Percentiles rank a stretch among this genome's conserved stretches.
Conservation (phyloP, 2,888 invertebrate species). For the Minunthozetes semirufus region DNA sequence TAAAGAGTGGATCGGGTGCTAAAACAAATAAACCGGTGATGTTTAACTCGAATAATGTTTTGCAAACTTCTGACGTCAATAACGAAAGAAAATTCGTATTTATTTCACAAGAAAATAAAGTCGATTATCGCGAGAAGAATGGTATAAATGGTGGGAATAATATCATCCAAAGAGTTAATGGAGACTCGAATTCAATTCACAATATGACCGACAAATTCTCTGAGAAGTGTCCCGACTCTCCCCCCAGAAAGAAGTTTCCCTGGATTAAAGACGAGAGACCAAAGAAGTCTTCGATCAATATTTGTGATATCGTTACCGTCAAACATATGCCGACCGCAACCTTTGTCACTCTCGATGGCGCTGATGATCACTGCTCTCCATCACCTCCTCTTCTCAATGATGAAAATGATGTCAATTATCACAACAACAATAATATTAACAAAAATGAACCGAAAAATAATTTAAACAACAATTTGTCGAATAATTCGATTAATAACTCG, state of each 20-base stretch:
- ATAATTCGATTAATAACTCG: background rate
- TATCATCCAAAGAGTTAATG: background rate
- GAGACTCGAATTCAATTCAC: background rate
- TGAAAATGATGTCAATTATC: too few relatives aligned
- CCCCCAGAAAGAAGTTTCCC: constrained; percentile 36
- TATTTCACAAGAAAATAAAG: constrained; percentile 72
- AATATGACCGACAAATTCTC: constrained; percentile 11
- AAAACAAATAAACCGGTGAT: constrained; percentile 56
- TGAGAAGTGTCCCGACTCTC: constrained; percentile 24
- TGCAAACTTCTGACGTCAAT: constrained; percentile 51
- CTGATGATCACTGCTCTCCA: background rate
- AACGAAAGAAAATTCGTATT: constrained; percentile 79
- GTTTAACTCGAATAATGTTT: constrained; percentile 53
- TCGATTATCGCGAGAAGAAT: constrained; percentile 73
- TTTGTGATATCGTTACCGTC: constrained; percentile 42
- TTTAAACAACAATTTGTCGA: constrained; percentile 3
- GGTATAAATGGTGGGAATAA: constrained; percentile 44
- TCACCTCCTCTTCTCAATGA: background rate
- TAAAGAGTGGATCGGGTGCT: constrained; percentile 54
- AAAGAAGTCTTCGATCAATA: constrained; percentile 53
- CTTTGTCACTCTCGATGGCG: constrained; percentile 41
- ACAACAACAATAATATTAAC: too few relatives aligned
- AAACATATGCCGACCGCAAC: constrained; percentile 43
- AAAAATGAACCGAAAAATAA: background rate
- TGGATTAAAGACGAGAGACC: constrained; percentile 40